phyloP scores from a whole-genome alignment of 2,888 invertebrate species.

The Meghimatium bilineatum region DNA sequence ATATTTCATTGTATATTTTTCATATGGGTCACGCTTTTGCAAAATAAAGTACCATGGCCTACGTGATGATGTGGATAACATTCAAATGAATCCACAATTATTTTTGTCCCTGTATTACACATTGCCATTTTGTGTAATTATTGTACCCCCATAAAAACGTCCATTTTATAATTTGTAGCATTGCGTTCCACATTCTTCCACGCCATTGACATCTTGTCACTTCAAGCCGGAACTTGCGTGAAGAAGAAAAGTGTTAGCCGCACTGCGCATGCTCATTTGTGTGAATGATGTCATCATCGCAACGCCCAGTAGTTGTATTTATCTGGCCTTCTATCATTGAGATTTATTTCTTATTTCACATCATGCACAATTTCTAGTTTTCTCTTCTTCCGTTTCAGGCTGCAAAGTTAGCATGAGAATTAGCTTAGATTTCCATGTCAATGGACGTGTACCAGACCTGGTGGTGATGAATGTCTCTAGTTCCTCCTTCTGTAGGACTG shows the following conservation, averaged over 20 bases:
- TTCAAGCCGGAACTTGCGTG: not conserved
- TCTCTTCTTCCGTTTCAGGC: not conserved
- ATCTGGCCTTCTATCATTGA: slow-evolving; percentile 14
- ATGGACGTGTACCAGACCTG: slow-evolving; percentile 1
- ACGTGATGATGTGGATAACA: not conserved
- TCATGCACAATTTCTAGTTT: slow-evolving; percentile 13
- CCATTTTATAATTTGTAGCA: not conserved
- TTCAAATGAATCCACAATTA: not conserved
- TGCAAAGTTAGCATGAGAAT: not conserved
- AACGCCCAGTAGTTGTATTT: slow-evolving; percentile 25
- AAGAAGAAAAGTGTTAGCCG: not conserved
- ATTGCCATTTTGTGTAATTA: slow-evolving; percentile 10
- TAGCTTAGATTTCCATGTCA: slow-evolving; percentile 38
- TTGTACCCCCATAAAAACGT: not conserved
- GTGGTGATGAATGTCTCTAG: slow-evolving; percentile 23
- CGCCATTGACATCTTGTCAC: slow-evolving; percentile 25
- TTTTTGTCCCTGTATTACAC: not conserved
- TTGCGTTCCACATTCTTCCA: not conserved
- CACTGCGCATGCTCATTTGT: slow-evolving; percentile 30
- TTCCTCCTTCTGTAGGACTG: not conserved
- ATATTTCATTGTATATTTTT: no score
- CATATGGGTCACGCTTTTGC: no score
- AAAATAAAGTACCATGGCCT: no score
- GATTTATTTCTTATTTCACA: slow-evolving; percentile 35
- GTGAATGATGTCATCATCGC: slow-evolving; percentile 23